Conservation (phyloP, 2,888 invertebrate genomes). For the Acrobeloides nanus region DNA sequence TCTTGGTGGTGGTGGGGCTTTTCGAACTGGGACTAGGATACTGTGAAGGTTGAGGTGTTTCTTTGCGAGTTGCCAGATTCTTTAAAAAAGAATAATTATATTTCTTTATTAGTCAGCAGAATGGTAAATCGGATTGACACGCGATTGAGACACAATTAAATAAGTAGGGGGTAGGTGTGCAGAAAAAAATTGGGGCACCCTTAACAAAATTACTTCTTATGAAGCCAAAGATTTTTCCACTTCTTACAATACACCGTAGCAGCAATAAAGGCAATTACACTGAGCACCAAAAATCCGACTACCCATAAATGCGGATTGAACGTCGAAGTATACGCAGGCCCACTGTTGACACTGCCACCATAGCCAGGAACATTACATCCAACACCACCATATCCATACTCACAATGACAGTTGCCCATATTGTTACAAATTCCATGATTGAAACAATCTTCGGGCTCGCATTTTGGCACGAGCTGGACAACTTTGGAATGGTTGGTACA, state of each 20-base stretch:
- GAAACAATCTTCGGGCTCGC: slow-evolving; percentile 43
- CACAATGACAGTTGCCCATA: slow-evolving; percentile 84
- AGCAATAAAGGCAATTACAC: slow-evolving; percentile 21
- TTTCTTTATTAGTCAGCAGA: no score
- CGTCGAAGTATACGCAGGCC: slow-evolving; percentile 30
- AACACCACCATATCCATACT: slow-evolving; percentile 78
- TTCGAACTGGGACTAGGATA: slow-evolving; percentile 40
- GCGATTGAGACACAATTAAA: no score
- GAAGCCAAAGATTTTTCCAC: slow-evolving; percentile 31
- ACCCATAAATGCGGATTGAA: slow-evolving; percentile 30
- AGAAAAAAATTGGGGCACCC: no score
- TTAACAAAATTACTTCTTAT: slow-evolving; percentile 21
- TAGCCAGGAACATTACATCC: slow-evolving; percentile 75
- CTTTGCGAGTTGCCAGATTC: slow-evolving; percentile 35
- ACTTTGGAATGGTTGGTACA: slow-evolving; percentile 71
- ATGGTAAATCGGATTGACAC: no score
- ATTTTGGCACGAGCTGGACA: slow-evolving; percentile 36
- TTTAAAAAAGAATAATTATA: slow-evolving; percentile 26
- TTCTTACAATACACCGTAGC: slow-evolving; percentile 29
- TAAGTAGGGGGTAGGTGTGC: no score
- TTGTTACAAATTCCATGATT: slow-evolving; percentile 51
- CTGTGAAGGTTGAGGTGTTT: slow-evolving; percentile 38
- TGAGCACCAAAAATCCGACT: slow-evolving; percentile 20
- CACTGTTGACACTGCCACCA: slow-evolving; percentile 59
- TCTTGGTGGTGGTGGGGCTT: slow-evolving; percentile 45